Evolutionary conservation across 1,140 invertebrate species (phyloP).

Genomic region (Drosophila neocordata): DNA sequence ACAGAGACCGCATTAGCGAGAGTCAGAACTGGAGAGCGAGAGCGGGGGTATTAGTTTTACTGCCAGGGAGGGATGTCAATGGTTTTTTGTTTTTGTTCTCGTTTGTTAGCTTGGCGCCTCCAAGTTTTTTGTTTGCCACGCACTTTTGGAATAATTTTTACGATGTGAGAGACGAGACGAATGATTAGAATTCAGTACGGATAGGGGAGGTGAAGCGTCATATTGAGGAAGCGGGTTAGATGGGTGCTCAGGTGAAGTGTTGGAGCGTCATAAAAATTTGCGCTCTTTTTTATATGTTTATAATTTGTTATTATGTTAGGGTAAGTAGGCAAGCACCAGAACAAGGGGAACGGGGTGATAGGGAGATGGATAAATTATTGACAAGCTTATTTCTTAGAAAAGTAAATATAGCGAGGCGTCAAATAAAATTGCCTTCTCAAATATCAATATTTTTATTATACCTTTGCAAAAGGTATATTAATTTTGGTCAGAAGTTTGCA

Average conservation of each 20-base stretch:
- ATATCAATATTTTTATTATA: neutral
- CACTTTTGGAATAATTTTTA: constrained; percentile 16
- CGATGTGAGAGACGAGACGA: neutral
- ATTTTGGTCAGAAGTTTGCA: too few species aligned
- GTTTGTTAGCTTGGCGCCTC: constrained; percentile 12
- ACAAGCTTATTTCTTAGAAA: neutral
- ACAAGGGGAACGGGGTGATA: constrained; percentile 10
- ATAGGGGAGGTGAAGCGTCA: neutral
- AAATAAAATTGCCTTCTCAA: neutral
- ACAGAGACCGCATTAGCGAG: neutral
- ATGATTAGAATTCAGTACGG: neutral
- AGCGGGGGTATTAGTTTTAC: neutral
- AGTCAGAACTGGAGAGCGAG: neutral
- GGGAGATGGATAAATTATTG: constrained; percentile 1
- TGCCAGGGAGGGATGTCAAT: constrained; percentile 3
- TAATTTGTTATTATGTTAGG: constrained; percentile 49
- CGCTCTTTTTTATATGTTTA: constrained; percentile 40
- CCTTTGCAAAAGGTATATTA: too few species aligned
- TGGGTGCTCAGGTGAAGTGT: constrained; percentile 15
- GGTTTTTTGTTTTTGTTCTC: constrained; percentile 7
- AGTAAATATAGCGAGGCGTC: too few species aligned
- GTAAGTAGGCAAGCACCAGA: neutral
- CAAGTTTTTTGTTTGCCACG: constrained; percentile 24
- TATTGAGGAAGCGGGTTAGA: too few species aligned
- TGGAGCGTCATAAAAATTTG: constrained; percentile 12